Evolutionary conservation across 1,140 invertebrate species (phyloP).

Genomic region (Pseudomyrmex cubaensis): DNA sequence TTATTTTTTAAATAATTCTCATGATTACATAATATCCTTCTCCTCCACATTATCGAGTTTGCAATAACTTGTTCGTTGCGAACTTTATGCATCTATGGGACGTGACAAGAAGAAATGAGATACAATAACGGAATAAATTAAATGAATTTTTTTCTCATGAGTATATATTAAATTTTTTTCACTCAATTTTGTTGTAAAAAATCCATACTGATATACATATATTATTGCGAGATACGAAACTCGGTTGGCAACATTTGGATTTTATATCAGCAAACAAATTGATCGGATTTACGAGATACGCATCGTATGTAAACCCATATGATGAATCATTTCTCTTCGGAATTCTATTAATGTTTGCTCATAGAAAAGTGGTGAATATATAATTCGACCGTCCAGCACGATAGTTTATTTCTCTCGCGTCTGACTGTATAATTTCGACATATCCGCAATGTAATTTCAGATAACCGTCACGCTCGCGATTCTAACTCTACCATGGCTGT

Average conservation of each 20-base stretch:
- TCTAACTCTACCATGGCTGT: slow-evolving; percentile 32
- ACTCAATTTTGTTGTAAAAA: too few relatives aligned
- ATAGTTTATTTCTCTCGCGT: slow-evolving; percentile 46
- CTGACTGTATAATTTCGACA: slow-evolving; percentile 32
- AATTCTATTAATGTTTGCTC: slow-evolving; percentile 40
- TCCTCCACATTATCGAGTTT: neutral
- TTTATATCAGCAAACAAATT: slow-evolving; percentile 7
- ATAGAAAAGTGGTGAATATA: slow-evolving; percentile 20
- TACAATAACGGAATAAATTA: neutral
- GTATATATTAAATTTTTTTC: neutral
- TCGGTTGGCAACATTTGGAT: neutral
- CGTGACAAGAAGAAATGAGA: neutral
- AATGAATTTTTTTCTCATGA: neutral
- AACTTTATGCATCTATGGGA: neutral
- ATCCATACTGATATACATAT: too few relatives aligned
- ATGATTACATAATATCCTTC: neutral
- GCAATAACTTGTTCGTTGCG: neutral
- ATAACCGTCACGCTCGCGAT: slow-evolving; percentile 39
- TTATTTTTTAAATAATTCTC: neutral
- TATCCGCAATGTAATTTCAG: slow-evolving; percentile 53
- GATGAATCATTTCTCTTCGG: slow-evolving; percentile 22
- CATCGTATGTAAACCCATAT: neutral
- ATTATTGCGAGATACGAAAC: neutral
- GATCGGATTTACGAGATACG: neutral
- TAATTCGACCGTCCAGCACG: slow-evolving; percentile 20